Conservation (phyloP, 2,797 vertebrate species). For the Ispidina lecontei region DNA sequence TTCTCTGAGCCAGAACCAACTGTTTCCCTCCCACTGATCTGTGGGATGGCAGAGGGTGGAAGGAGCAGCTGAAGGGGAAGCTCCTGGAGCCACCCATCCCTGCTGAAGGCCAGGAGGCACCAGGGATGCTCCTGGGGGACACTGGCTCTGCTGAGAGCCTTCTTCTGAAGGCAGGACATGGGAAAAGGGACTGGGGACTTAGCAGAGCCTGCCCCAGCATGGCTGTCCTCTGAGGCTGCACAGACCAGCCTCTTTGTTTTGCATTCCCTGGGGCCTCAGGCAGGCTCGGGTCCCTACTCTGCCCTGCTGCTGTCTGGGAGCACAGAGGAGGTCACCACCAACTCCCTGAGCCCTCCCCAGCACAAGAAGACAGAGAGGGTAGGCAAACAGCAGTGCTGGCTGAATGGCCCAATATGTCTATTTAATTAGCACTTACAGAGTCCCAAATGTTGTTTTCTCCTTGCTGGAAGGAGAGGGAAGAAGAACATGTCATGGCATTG, state of each 20-base stretch:
- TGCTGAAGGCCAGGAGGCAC: background rate
- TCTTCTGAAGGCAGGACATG: background rate
- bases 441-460: constrained; percentile 17
- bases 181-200: background rate
- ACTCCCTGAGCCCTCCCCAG: background rate
- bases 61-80: background rate
- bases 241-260: background rate
- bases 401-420: constrained; percentile 19
- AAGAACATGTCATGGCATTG: background rate
- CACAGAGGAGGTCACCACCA: background rate
- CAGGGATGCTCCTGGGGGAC: background rate
- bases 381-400: background rate
- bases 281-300: background rate
- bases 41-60: background rate
- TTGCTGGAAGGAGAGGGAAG: background rate
- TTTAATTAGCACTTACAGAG: constrained; percentile 37
- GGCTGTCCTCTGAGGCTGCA: background rate
- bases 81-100: background rate
- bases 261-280: background rate
- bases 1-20: background rate
- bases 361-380: background rate
- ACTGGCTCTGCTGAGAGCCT: background rate
- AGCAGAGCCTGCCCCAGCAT: background rate
- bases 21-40: background rate
- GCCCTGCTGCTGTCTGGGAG: background rate